Conservation (phyloP, 2,888 invertebrate species). For the Cristatella mucedo region DNA sequence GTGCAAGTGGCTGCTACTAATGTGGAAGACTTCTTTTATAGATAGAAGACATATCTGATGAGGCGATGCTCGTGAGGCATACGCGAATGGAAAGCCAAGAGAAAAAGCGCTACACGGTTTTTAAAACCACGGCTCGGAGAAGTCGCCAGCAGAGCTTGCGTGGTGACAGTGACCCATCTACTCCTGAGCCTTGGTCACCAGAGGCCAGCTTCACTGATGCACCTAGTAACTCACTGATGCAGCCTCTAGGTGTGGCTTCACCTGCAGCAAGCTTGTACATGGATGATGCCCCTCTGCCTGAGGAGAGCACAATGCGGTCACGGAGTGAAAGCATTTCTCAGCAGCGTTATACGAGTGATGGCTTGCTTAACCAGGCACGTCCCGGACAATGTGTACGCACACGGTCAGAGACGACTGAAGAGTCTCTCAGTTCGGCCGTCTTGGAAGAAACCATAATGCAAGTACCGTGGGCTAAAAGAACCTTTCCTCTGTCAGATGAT, state of each 20-base stretch:
- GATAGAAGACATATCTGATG: slow-evolving; percentile 66
- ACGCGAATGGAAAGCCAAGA: slow-evolving; percentile 62
- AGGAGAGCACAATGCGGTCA: slow-evolving; percentile 17
- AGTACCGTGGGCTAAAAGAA: slow-evolving; percentile 23
- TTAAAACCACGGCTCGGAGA: slow-evolving; percentile 18
- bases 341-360: slow-evolving; percentile 2
- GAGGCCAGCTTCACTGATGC: too few relatives aligned
- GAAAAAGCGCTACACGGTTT: slow-evolving; percentile 43
- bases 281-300: slow-evolving; percentile 14
- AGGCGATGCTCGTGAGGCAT: slow-evolving; percentile 55
- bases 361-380: too few relatives aligned
- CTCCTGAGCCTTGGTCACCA: too few relatives aligned
- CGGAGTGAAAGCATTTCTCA: background rate
- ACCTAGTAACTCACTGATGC: too few relatives aligned
- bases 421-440: slow-evolving; percentile 11
- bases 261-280: too few relatives aligned
- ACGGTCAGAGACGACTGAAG: slow-evolving; percentile 14
- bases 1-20: too few relatives aligned
- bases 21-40: too few relatives aligned
- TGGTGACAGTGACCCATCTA: too few relatives aligned
- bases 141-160: slow-evolving; percentile 19
- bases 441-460: slow-evolving; percentile 12
- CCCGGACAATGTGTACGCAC: too few relatives aligned
- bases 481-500: slow-evolving; percentile 25
- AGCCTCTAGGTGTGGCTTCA: too few relatives aligned